phyloP scores from a whole-genome alignment of 2,797 vertebrate species.

The Propithecus perrieri region DNA sequence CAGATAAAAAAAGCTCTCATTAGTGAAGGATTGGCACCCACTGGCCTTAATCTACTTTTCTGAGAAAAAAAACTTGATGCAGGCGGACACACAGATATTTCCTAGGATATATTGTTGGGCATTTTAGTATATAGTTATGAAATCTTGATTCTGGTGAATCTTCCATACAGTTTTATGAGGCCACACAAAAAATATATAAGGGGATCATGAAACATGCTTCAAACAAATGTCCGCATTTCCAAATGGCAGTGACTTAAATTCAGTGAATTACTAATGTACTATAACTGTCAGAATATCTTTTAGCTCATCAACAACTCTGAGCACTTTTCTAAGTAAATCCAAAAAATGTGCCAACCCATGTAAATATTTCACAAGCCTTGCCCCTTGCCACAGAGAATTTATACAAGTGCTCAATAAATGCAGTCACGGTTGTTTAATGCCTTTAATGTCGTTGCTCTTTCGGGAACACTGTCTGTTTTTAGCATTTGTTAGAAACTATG shows the following conservation, averaged over 20 bases:
- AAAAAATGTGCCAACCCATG: background rate
- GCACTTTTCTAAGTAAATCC: background rate
- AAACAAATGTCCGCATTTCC: background rate
- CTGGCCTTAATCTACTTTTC: background rate
- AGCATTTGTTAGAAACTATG: background rate
- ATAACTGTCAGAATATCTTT: background rate
- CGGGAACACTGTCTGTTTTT: background rate
- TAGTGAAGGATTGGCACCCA: background rate
- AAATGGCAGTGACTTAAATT: background rate
- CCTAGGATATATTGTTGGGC: background rate
- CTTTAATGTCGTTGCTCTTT: background rate
- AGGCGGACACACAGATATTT: background rate
- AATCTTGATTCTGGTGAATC: background rate
- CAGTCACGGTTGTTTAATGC: background rate
- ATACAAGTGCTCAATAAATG: background rate
- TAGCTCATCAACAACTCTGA: background rate
- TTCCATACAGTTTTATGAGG: slow-evolving; percentile 27
- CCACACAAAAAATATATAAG: background rate
- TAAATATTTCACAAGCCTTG: slow-evolving; percentile 44
- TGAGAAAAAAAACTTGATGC: background rate
- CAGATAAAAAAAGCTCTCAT: background rate
- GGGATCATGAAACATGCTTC: background rate
- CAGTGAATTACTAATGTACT: background rate
- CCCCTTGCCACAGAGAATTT: slow-evolving; percentile 37
- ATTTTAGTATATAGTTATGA: background rate